Percentiles rank a stretch among this genome's conserved stretches.
Conservation (phyloP, 2,888 invertebrate genomes). For the Hydrotaea diabolus region DNA sequence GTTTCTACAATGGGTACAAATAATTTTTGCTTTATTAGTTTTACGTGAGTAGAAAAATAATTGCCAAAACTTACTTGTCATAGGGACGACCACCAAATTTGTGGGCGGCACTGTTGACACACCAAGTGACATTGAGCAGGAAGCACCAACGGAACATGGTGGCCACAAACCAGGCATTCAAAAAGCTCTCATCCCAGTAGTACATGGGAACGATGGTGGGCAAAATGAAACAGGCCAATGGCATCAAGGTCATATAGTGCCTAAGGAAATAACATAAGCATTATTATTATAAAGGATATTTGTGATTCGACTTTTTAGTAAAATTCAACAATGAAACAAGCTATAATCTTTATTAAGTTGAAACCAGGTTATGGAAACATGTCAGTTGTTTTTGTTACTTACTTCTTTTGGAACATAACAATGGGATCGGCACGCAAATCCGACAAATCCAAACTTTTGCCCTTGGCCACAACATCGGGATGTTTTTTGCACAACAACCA, state of each 20-base stretch:
- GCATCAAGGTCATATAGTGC: conserved; percentile 88
- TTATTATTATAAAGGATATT: too few species aligned
- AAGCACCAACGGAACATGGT: conserved; percentile 89
- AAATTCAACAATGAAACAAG: too few species aligned
- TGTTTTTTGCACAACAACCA: conserved; percentile 96
- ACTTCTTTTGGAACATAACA: conserved; percentile 92
- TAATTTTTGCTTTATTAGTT: background rate
- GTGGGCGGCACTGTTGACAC: conserved; percentile 94
- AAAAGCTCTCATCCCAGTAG: conserved; percentile 88
- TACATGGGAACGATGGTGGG: conserved; percentile 89
- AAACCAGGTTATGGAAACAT: too few species aligned
- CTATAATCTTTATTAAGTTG: too few species aligned
- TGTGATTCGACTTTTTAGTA: too few species aligned
- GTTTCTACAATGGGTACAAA: conserved; percentile 76
- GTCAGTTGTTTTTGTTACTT: too few species aligned
- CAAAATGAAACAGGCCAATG: conserved; percentile 87
- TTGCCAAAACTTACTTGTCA: conserved; percentile 83
- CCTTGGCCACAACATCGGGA: conserved; percentile 92
- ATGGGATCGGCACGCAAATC: conserved; percentile 92
- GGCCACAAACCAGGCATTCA: conserved; percentile 85
- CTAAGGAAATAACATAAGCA: conserved; percentile 77
- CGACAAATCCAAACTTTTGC: conserved; percentile 91
- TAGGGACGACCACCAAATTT: conserved; percentile 89
- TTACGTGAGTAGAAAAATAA: background rate
- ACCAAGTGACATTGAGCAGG: conserved; percentile 92